Percentiles rank a stretch among this genome's conserved stretches.
These are phyloP conservation scores for Anoplophora glabripennis DNA, from an alignment of 1,140 invertebrate species.

Conservation along the genomic window DNA sequence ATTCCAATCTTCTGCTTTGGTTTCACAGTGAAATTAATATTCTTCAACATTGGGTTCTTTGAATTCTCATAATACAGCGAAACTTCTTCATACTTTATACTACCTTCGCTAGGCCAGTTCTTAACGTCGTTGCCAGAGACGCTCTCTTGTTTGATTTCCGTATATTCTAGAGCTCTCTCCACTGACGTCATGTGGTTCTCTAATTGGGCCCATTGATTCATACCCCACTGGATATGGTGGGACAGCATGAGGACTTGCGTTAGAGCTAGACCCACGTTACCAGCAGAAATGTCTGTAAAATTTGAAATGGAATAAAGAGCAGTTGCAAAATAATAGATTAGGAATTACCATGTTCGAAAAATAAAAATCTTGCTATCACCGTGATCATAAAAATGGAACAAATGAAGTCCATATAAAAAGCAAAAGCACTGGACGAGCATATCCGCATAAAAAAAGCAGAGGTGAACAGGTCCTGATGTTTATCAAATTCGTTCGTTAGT, in stretches of 20 bases:
- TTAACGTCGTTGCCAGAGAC: slow-evolving; percentile 45
- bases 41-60: slow-evolving; percentile 71
- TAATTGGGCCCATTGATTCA: slow-evolving; percentile 68
- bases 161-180: slow-evolving; percentile 74
- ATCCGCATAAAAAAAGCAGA: slow-evolving; percentile 61
- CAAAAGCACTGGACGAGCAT: slow-evolving; percentile 67
- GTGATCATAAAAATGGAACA: slow-evolving; percentile 47
- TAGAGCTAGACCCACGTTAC: slow-evolving; percentile 59
- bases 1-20: slow-evolving; percentile 69
- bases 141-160: slow-evolving; percentile 66
- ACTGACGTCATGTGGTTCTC: slow-evolving; percentile 81
- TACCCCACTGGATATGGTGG: slow-evolving; percentile 59
- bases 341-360: slow-evolving; percentile 3
- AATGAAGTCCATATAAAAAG: slow-evolving; percentile 74
- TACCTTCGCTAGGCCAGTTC: slow-evolving; percentile 69
- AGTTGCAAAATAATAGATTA: background rate
- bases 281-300: slow-evolving; percentile 45
- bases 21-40: slow-evolving; percentile 65
- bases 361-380: slow-evolving; percentile 27
- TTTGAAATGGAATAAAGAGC: background rate
- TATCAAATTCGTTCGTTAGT: slow-evolving; percentile 76
- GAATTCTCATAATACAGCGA: slow-evolving; percentile 63
- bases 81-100: slow-evolving; percentile 66
- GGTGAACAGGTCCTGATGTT: slow-evolving; percentile 69
- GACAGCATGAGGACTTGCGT: slow-evolving; percentile 49